Base-by-base conservation (phyloP, 2,113 vertebrate species). In the Phyllostomus discolor region DNA sequence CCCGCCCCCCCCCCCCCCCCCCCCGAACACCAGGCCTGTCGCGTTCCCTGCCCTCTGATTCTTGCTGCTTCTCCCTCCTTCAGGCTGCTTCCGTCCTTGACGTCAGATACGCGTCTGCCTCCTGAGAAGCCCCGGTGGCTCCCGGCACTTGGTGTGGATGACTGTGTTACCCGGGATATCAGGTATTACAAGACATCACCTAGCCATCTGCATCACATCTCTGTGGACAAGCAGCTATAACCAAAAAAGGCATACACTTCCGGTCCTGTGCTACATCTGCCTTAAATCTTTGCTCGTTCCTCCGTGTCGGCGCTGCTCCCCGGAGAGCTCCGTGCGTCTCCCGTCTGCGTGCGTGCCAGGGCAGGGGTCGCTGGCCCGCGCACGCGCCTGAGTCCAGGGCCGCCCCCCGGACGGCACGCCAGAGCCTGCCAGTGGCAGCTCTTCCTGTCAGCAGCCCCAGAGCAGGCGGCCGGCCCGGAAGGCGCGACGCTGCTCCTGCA, bases 151-250 rank as follows among this genome's bases (percentile, higher is more conserved):
- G 98, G 97, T 97, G 86, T 98, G 98, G 98, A 98, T 98, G 98
- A 96, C 98, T 98, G 96, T 96, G 98, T 98, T 97, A 94, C 96
- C 98, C 98, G 97, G 97, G 98, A 97, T 97, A 98, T 99, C 99
- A 98, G 98, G 98, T 98, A 98, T 98, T 98, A 98, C 96, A 92
- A 97, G 98, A 98, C 98, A 97, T 98, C 98, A 97, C 98, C 98
- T 98, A 98, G 98, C 98, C 98, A 98, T 98, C 98, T 97, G 97
- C 98, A 98, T 98, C 98, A 95, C 98, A 98, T 98, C 98, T 98
- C 95, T 97, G 98, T 98, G 99, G 98, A 99, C 98, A 98, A 99
- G 98, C 98, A 99, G 99, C 99, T 99, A 98, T 98, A 98, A 99
- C 99, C 99, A 99, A 99, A 98, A 97, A 99, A 98, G 98, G 98